Base-by-base conservation (phyloP, 2,113 vertebrate species). In the Hemibagrus wyckioides region DNA sequence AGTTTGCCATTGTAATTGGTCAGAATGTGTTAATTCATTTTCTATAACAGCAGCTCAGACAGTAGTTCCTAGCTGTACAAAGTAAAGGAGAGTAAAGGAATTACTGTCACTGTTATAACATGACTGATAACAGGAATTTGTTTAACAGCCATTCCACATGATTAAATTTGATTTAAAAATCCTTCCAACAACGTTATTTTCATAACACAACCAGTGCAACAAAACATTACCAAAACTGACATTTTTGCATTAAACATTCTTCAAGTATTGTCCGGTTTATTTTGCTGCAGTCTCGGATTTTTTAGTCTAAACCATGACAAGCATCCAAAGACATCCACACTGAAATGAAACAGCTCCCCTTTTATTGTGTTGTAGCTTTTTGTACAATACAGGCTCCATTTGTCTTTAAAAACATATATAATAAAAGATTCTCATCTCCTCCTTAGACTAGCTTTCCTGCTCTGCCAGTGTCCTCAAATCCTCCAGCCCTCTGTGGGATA, bases 301-400 rank as follows among this genome's bases (percentile, higher is more conserved):
- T 48, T 48, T n/a, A 33, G 17, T 41, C 21, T 44, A 75, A 13
- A 76, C 41, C 41, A 11, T 11, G 17, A 19, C 19, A 3, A 19
- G 15, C 28, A 36, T 56, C 15, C 15, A 80, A 30, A 56, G 17
- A 36, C n/a, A 79, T n/a, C 23, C 13, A n/a, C n/a, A 7, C 39
- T 3, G 25, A 48, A 76, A 36, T 80, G 21, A 81, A 59, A 39
- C n/a, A 6, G 10, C 11, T 23, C 8, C 15, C 8, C n/a, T 36
- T 80, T 80, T 36, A 36, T 80, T 56, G 50, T 36, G n/a, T 13
- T 10, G 0, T n/a, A 56, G 15, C 28, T 56, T 36, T 23, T 54
- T 56, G 50, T 56, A 36, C 54, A 80, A 56, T 80, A 56, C 50
- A 56, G 77, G 56, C n/a, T 56, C 54, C 48, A 80, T 81, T 81